phyloP scores from a whole-genome alignment of 2,113 vertebrate species.

The Sinocyclocheilus maitianheensis region DNA sequence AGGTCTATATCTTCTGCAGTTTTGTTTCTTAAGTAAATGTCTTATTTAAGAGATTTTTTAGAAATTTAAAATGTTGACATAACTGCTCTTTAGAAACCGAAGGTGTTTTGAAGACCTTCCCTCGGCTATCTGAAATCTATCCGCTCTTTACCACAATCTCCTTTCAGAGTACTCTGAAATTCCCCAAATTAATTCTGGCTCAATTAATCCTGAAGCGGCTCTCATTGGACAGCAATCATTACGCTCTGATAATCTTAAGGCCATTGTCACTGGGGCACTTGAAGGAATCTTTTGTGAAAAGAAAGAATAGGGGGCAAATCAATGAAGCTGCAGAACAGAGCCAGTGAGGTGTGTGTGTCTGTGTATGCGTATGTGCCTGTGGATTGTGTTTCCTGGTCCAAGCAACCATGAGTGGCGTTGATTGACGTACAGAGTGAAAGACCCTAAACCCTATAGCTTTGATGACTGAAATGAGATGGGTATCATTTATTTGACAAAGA shows the following conservation, averaged over 20 bases:
- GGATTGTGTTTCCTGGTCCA: conserved; percentile 74
- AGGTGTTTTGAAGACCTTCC: background rate
- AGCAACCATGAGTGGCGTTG: conserved; percentile 75
- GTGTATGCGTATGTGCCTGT: conserved; percentile 15
- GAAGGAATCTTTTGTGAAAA: conserved; percentile 79
- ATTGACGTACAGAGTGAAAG: conserved; percentile 69
- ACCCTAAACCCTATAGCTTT: conserved; percentile 69
- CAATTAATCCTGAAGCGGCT: conserved; percentile 74
- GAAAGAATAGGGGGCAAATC: conserved; percentile 73
- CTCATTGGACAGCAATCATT: conserved; percentile 75
- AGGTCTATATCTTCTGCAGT: too few species aligned
- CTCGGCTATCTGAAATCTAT: conserved; percentile 20
- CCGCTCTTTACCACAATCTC: conserved; percentile 1
- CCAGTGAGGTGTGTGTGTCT: conserved; percentile 61
- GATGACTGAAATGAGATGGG: conserved; percentile 75
- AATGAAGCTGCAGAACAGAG: conserved; percentile 71
- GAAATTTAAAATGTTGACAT: background rate
- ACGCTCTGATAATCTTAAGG: conserved; percentile 76
- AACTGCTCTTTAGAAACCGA: background rate
- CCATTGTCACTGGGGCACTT: conserved; percentile 77
- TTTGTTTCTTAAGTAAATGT: background rate
- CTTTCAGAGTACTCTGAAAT: conserved; percentile 45
- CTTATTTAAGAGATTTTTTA: background rate
- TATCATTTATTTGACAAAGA: conserved; percentile 61
- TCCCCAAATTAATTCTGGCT: conserved; percentile 75